Evolutionary conservation across 2,888 invertebrate species (phyloP), one percentile per base, ranked within the genome.

Genomic region (Hirtodrosophila trivittata): DNA sequence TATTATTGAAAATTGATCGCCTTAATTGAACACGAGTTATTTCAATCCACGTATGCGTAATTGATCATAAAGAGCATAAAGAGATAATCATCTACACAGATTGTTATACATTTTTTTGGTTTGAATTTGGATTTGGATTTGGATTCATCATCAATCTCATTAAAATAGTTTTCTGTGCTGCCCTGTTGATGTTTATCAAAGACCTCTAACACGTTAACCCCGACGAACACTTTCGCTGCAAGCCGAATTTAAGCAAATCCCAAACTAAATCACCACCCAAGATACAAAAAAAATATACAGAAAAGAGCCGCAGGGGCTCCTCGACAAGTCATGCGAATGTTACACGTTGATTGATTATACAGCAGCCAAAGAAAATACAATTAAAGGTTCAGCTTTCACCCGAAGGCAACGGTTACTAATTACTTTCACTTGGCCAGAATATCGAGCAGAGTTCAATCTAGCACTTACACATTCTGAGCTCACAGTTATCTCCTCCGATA

Each of bases 321-420:
- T 1, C 10, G 4, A 8, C 6, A 28, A 46, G 50, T 38, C 49
- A 58, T 39, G 49, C 52, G 49, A 63, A 56, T 52, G 64, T 52
- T 18, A 52, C 39, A 35, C 16, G 56, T 64, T 81, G 80, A 80
- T 80, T 84, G 85, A 80, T 80, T 80, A 84, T 62, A 58, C 55
- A 43, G 60, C 60, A 59, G 77, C 26, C 54, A 59, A 58, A 51
- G 52, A 54, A 63, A 60, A 74, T 51, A 74, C 80, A 86, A 86
- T 85, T 75, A 75, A 83, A 86, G 68, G 70, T 69, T 65, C 68
- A 66, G 81, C 87, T 81, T 86, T 86, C 85, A 84, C 77, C 77
- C 80, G 45, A 33, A 39, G 80, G 86, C 84, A 66, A 63, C 41
- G 57, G 41, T 42, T 63, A 56, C 68, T 74, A 84, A 86, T 77